Evolutionary conservation across 2,888 invertebrate genomes (phyloP).

Genomic region (Aporophyla lueneburgensis): DNA sequence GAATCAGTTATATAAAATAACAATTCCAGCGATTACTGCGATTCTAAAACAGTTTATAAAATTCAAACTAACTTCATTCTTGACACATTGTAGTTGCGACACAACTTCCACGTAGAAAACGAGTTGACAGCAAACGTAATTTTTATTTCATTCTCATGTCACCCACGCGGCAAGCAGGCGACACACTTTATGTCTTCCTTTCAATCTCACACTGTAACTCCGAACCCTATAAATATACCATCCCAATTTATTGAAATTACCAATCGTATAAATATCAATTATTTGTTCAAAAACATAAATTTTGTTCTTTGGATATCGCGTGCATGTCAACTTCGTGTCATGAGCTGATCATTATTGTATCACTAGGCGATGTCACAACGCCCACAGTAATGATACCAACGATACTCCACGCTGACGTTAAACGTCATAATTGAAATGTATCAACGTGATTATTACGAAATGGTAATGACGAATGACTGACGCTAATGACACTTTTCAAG

Average conservation of each 20-base stretch:
- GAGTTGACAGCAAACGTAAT: slow-evolving; percentile 51
- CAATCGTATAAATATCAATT: slow-evolving; percentile 66
- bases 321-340: slow-evolving; percentile 65
- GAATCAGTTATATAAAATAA: no score
- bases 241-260: slow-evolving; percentile 60
- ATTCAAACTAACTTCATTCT: slow-evolving; percentile 25
- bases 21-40: background rate
- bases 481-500: slow-evolving; percentile 57
- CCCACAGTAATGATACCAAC: slow-evolving; percentile 67
- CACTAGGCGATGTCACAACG: slow-evolving; percentile 65
- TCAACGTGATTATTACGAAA: slow-evolving; percentile 61
- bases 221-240: slow-evolving; percentile 43
- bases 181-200: slow-evolving; percentile 64
- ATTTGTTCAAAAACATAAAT: slow-evolving; percentile 62
- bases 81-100: slow-evolving; percentile 7
- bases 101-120: slow-evolving; percentile 24
- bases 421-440: slow-evolving; percentile 67
- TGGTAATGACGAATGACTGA: slow-evolving; percentile 56
- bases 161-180: slow-evolving; percentile 42
- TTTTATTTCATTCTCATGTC: slow-evolving; percentile 53
- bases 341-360: slow-evolving; percentile 66
- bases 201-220: slow-evolving; percentile 50
- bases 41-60: slow-evolving; percentile 11
- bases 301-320: slow-evolving; percentile 66
- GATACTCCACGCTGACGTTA: slow-evolving; percentile 56